phyloP scores from a whole-genome alignment of 1,140 invertebrate genomes.

The Globodera rostochiensis region DNA sequence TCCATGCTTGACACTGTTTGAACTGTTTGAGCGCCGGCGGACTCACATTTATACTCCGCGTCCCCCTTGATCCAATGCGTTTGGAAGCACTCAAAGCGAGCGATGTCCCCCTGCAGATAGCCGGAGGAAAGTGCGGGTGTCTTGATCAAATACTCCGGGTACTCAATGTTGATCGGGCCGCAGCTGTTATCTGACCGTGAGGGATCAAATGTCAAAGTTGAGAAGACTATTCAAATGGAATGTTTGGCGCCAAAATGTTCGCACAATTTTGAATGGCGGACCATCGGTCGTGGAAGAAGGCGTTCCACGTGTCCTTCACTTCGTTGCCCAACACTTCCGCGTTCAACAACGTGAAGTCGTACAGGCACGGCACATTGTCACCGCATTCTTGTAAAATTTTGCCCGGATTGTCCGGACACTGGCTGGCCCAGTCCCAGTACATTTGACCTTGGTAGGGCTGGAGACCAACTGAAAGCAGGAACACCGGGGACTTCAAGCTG shows the following conservation, averaged over 20 bases:
- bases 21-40: too few species aligned
- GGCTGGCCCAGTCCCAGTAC: conserved; percentile 52
- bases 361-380: conserved; percentile 61
- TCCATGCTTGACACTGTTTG: too few species aligned
- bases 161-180: conserved; percentile 65
- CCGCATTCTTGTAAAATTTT: conserved; percentile 59
- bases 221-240: background rate
- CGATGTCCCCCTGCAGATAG: conserved; percentile 62
- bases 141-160: conserved; percentile 64
- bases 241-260: background rate
- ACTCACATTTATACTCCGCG: conserved; percentile 63
- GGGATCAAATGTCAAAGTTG: background rate
- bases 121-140: conserved; percentile 58
- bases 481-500: background rate
- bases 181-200: conserved; percentile 63
- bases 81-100: conserved; percentile 65
- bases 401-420: conserved; percentile 63
- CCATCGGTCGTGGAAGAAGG: conserved; percentile 51
- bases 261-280: conserved; percentile 60
- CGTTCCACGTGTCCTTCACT: conserved; percentile 56
- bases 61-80: conserved; percentile 65
- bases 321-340: conserved; percentile 60
- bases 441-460: conserved; percentile 58
- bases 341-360: conserved; percentile 60
- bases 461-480: conserved; percentile 48